Evolutionary conservation across 1,140 invertebrate genomes (phyloP), one percentile per base, ranked within the genome.

Genomic region (Lepidotrigona ventralis): DNA sequence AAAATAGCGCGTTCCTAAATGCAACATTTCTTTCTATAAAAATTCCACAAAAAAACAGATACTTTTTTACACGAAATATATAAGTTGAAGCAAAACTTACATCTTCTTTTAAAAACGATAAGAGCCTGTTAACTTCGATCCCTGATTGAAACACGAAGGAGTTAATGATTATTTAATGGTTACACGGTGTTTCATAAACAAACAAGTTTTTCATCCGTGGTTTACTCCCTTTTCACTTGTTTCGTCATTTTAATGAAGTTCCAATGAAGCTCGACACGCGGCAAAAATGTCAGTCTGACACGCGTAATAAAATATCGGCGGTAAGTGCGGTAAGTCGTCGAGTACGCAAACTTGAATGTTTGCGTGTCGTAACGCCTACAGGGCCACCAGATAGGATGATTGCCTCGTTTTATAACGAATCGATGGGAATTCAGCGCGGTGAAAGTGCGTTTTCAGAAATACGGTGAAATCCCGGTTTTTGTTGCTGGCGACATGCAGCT

Each of bases 371-470:
- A 71, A 70, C 39, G 46, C 19, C 69, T 8, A 51, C 21, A 33
- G 29, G 68, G 26, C 12, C n/a, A n/a, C 19, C 46, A 3, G 58
- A 74, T 54, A 53, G 15, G 21, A 72, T 8, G 78, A 21, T 72
- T 63, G 39, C 79, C 33, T 73, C 70, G 15, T 72, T 73, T 81
- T 64, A 54, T 81, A 81, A 74, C 15, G 56, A 74, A 74, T 81
- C 58, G 58, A 73, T 81, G 60, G 60, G 46, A 73, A 73, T 64
- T 39, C 56, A 53, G 46, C 69, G 15, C 56, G 46, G 79, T 81
- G 79, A 81, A 81, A 81, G 79, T 81, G 58, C 68, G 70, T 81
- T 81, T 81, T 81, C 70, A 81, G 70, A 74, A 81, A 81, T 51
- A 54, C 39, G 58, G 56, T 64, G 79, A 81, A 74, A 81, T 73